Evolutionary conservation across 2,113 vertebrate genomes (phyloP), one percentile per base, ranked within the genome.

Genomic region (Cyphomyrus discorhynchus): DNA sequence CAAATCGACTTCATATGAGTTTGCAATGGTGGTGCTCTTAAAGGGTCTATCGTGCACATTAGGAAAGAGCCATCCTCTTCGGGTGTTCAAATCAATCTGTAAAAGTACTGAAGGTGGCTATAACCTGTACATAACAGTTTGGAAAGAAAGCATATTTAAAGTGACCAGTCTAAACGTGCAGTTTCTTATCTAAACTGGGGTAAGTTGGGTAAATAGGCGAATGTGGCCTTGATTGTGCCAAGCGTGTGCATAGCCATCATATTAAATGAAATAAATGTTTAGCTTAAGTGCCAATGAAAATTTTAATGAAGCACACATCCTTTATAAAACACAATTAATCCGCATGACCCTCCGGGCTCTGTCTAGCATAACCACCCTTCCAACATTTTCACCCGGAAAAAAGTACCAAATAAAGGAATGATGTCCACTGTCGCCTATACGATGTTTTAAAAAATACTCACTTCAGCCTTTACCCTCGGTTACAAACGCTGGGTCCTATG

Each of bases 371-470:
- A 90, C 90, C 90, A 89, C 70, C 89, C 91, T 50, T 89, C 89
- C 82, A 90, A 92, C 74, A 88, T 90, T 62, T 87, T 87, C 89
- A 91, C 91, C 90, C 83, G 90, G 90, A 92, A 92, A 87, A 90
- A 89, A 92, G 91, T 92, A 89, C 46, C 77, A 80, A 53, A 24
- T 35, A 90, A 88, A 77, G 88, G 88, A 83, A 42, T 70, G 62
- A 70, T 13, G 62, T 70, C 42, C 46, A 85, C 45, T 46, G 46
- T 70, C n/a, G 27, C 47, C 86, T 35, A 85, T 42, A 74, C 56
- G 49, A 21, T 53, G 88, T 13, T 88, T 50, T 70, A 3, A 56
- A 88, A 89, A 90, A 91, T 94, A 96, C 95, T 96, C 93, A 96
- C 95, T 31, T 17, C 31, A 31, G 80, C 74, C n/a, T 90, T 87